A percentile compares a stretch with the other conserved stretches of the same genome.
Conservation (phyloP, 1,140 invertebrate genomes). For the Calephelis virginiensis region DNA sequence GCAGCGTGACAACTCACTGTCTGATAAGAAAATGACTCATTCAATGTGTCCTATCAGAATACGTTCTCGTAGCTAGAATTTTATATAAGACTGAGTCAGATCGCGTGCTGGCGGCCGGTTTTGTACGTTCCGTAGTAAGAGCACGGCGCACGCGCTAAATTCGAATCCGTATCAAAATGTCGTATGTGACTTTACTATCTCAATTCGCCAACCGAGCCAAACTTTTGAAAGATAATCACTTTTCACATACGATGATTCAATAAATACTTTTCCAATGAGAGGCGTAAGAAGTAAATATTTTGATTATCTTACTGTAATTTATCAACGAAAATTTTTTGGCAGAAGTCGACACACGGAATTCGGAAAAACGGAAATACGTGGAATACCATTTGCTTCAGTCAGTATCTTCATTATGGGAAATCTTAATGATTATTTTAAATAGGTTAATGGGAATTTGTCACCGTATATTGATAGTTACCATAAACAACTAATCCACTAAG, state of each 20-base stretch:
- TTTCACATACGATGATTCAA: slow-evolving; percentile 56
- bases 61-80: slow-evolving; percentile 65
- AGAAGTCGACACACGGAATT: slow-evolving; percentile 18
- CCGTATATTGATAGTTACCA: neutral
- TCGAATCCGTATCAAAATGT: slow-evolving; percentile 39
- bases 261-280: slow-evolving; percentile 60
- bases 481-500: neutral
- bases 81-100: slow-evolving; percentile 74
- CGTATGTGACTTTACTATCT: slow-evolving; percentile 51
- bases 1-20: slow-evolving; percentile 49
- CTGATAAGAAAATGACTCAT: slow-evolving; percentile 72
- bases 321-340: slow-evolving; percentile 1
- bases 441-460: neutral
- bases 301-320: slow-evolving; percentile 18
- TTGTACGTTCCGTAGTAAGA: slow-evolving; percentile 56
- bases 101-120: slow-evolving; percentile 60
- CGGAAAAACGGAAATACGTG: slow-evolving; percentile 11
- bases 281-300: slow-evolving; percentile 35
- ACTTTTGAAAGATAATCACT: slow-evolving; percentile 45
- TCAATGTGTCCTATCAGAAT: slow-evolving; percentile 40
- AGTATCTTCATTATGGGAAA: neutral
- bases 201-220: slow-evolving; percentile 65
- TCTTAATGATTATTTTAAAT: neutral
- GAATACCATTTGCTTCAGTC: slow-evolving; percentile 4
- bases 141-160: slow-evolving; percentile 63